Evolutionary conservation across 2,113 vertebrate species (phyloP).

Genomic region (Felis chaus): DNA sequence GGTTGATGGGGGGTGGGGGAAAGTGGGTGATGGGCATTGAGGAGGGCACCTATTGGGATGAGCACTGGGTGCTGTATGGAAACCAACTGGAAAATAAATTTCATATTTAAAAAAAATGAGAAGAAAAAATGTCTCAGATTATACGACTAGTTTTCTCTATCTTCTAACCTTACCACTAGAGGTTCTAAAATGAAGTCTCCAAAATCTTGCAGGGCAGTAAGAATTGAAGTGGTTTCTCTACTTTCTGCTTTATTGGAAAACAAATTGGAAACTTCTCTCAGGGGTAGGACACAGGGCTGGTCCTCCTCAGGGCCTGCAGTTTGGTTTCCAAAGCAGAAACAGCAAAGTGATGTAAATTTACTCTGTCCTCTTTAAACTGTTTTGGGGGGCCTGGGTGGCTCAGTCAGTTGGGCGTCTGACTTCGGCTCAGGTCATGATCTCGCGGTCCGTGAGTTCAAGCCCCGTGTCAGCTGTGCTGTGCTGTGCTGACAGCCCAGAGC

Average conservation of each 20-base stretch:
- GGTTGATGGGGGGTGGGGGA: too few relatives aligned
- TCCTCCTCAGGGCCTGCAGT: neutral
- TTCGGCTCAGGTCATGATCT: too few relatives aligned
- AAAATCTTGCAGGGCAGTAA: neutral
- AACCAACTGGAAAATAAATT: too few relatives aligned
- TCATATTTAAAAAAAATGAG: neutral
- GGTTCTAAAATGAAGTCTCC: neutral
- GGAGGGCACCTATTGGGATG: too few relatives aligned
- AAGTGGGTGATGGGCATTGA: too few relatives aligned
- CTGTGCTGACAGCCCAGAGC: too few relatives aligned
- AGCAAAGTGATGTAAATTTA: neutral
- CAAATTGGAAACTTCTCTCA: slow-evolving; percentile 6
- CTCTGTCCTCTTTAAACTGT: neutral
- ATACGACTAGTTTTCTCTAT: neutral
- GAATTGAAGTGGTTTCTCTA: neutral
- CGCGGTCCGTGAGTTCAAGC: too few relatives aligned
- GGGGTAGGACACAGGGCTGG: neutral
- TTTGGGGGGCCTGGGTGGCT: neutral
- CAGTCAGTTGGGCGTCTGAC: too few relatives aligned
- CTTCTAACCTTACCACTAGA: neutral
- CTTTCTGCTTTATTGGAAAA: slow-evolving; percentile 38
- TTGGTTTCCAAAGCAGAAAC: neutral
- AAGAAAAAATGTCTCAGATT: neutral
- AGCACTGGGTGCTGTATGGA: too few relatives aligned
- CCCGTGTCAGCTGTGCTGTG: too few relatives aligned